Evolutionary conservation across 2,113 vertebrate species (phyloP).

Genomic region (Phyllopteryx taeniolatus): DNA sequence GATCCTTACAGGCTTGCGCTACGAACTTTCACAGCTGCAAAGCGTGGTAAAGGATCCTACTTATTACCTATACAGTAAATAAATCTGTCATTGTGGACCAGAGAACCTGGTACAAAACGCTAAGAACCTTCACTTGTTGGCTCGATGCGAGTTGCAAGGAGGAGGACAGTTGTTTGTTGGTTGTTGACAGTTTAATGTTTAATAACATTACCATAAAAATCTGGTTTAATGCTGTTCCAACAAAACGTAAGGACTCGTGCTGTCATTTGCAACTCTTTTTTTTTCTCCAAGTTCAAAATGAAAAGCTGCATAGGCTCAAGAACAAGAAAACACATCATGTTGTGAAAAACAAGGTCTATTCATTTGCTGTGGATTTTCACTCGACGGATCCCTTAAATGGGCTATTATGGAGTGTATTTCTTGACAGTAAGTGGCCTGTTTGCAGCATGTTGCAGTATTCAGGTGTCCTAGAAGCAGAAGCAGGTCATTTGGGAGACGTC

Average conservation of each 20-base stretch:
- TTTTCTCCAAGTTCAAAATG: too few relatives aligned
- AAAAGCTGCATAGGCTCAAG: too few relatives aligned
- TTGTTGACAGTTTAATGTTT: too few relatives aligned
- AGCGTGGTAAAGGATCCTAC: not conserved
- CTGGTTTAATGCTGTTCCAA: not conserved
- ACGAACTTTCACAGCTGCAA: not conserved
- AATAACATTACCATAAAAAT: not conserved
- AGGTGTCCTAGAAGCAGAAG: conserved; percentile 25
- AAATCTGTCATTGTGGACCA: conserved; percentile 21
- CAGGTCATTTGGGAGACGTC: conserved; percentile 18
- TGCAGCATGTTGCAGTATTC: conserved; percentile 12
- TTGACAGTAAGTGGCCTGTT: conserved; percentile 20
- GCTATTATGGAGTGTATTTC: conserved; percentile 23
- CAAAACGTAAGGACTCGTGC: not conserved
- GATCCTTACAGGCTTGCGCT: not conserved
- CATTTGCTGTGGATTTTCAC: not conserved
- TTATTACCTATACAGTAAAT: not conserved
- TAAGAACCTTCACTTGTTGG: conserved; percentile 35
- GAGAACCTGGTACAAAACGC: conserved; percentile 46
- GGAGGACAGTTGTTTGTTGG: too few relatives aligned
- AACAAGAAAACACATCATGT: too few relatives aligned
- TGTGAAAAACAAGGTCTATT: too few relatives aligned
- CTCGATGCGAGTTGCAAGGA: not conserved
- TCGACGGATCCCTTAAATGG: conserved; percentile 18
- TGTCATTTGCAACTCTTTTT: too few relatives aligned